These are phyloP conservation scores for Acanthaster planci DNA, from an alignment of 35 echinoderm and acorn worm species.

Conservation along the genomic window DNA sequence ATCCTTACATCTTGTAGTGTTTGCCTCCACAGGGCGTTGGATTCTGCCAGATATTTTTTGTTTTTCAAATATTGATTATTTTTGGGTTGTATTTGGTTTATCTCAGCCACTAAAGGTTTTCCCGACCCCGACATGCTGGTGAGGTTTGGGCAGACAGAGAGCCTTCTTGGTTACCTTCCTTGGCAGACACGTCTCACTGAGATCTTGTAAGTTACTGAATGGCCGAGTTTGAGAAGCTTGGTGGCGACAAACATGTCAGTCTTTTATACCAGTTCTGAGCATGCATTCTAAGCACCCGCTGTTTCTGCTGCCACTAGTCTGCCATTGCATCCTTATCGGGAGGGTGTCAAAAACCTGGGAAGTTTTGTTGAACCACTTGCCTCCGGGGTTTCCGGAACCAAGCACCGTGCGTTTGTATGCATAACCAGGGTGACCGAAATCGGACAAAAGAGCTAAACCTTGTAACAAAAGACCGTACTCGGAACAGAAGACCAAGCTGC, in stretches of 20 bases:
- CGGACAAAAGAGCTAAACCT: too few relatives aligned
- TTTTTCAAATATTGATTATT: too few relatives aligned
- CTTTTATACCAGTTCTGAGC: background rate
- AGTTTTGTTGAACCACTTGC: too few relatives aligned
- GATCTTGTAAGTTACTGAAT: conserved; percentile 34
- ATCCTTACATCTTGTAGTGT: too few relatives aligned
- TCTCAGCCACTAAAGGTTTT: conserved; percentile 34
- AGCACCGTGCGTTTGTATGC: too few relatives aligned
- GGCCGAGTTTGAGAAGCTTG: background rate
- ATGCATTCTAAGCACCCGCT: background rate
- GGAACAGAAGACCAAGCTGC: too few relatives aligned
- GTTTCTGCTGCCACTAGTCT: background rate
- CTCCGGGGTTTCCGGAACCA: too few relatives aligned
- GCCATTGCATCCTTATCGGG: background rate
- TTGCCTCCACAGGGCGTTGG: too few relatives aligned
- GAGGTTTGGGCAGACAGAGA: conserved; percentile 21
- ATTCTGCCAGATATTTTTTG: too few relatives aligned
- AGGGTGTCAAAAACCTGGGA: too few relatives aligned
- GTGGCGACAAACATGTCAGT: background rate
- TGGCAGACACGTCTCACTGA: conserved; percentile 45
- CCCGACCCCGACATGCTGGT: conserved; percentile 36
- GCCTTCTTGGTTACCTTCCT: conserved; percentile 28
- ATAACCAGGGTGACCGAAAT: too few relatives aligned
- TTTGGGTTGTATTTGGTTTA: background rate
- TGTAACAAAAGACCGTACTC: too few relatives aligned